Evolutionary conservation across 1,140 invertebrate genomes (phyloP).

Genomic region (Plodia interpunctella): DNA sequence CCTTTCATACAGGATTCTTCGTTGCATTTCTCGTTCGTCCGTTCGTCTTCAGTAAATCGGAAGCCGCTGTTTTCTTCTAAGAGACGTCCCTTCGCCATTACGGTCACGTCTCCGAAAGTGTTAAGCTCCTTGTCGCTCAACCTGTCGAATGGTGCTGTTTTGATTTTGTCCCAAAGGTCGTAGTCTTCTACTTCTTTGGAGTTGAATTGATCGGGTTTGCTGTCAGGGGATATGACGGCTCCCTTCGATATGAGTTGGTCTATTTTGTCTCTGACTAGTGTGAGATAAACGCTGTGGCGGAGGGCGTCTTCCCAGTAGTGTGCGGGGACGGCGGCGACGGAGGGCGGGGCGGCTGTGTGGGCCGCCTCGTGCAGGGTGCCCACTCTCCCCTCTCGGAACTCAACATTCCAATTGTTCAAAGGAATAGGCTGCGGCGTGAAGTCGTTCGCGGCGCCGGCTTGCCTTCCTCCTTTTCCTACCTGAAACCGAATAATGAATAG

Average conservation of each 20-base stretch:
- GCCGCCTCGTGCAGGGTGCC: slow-evolving; percentile 66
- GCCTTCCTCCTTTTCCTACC: slow-evolving; percentile 42
- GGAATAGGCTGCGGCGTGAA: slow-evolving; percentile 64
- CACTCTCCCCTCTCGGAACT: slow-evolving; percentile 44
- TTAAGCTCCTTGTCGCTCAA: slow-evolving; percentile 53
- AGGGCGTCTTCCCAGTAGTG: slow-evolving; percentile 78
- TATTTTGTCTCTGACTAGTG: slow-evolving; percentile 74
- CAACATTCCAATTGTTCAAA: slow-evolving; percentile 61
- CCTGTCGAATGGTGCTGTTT: slow-evolving; percentile 75
- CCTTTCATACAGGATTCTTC: slow-evolving; percentile 56
- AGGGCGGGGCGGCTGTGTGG: slow-evolving; percentile 36
- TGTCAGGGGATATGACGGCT: slow-evolving; percentile 46
- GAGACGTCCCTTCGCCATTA: slow-evolving; percentile 79
- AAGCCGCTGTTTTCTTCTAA: slow-evolving; percentile 71
- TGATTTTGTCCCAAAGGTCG: slow-evolving; percentile 74
- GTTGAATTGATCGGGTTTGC: slow-evolving; percentile 33
- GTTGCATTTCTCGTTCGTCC: slow-evolving; percentile 62
- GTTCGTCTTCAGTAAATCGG: slow-evolving; percentile 78
- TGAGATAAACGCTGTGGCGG: slow-evolving; percentile 79
- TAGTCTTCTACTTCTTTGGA: slow-evolving; percentile 64
- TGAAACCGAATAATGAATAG: slow-evolving; percentile 31
- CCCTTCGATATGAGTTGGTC: slow-evolving; percentile 63
- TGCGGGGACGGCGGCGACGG: slow-evolving; percentile 45
- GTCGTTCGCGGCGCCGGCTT: slow-evolving; percentile 37
- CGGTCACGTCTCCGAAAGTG: slow-evolving; percentile 79